Base-by-base conservation (phyloP, 2,888 invertebrate genomes). In the Drosophila setosimentum region DNA sequence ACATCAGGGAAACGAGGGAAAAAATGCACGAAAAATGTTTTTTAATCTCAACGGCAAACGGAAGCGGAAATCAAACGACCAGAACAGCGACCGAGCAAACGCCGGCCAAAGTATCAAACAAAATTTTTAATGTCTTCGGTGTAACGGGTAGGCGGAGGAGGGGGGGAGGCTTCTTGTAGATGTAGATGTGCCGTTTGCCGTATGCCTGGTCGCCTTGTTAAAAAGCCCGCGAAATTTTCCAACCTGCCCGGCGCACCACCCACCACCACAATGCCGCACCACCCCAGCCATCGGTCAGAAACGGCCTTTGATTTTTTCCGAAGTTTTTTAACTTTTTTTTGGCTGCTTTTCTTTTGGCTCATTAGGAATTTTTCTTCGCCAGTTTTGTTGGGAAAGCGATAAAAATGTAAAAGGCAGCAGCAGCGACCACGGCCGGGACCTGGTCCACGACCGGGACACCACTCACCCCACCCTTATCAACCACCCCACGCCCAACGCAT, bases 11-110 rank as follows among this genome's bases (percentile, higher is more conserved):
- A 87, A 88, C 84, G 81, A 88, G 79, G 86, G 83, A 88, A 84
- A 82, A 83, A 86, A 83, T 78, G 81, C 78, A 78, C 78, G 73
- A 78, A 83, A 84, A 88, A 83, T 83, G 85, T 84, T 84, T 85
- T 91, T 92, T 91, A 91, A 91, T 91, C 91, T 92, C 91, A 91
- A 91, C 83, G 92, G 91, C 91, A 91, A 91, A 91, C 91, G 92
- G 91, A 91, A 91, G 78, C 91, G 92, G 91, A 92, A 91, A 91
- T 92, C 92, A 91, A 91, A 92, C 92, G 92, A 92, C 92, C 92
- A 91, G 91, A 91, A 90, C 91, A 85, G 80, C 79, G 86, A 77
- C 77, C 51, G 60, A 54, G 77, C 60, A 61, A 72, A 66, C 74
- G 58, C 30, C 68, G 76, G 68, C 80, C 80, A 84, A 85, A 85